These are phyloP conservation scores for Morone chrysops DNA, from an alignment of 2,113 vertebrate species.

Conservation along the genomic window DNA sequence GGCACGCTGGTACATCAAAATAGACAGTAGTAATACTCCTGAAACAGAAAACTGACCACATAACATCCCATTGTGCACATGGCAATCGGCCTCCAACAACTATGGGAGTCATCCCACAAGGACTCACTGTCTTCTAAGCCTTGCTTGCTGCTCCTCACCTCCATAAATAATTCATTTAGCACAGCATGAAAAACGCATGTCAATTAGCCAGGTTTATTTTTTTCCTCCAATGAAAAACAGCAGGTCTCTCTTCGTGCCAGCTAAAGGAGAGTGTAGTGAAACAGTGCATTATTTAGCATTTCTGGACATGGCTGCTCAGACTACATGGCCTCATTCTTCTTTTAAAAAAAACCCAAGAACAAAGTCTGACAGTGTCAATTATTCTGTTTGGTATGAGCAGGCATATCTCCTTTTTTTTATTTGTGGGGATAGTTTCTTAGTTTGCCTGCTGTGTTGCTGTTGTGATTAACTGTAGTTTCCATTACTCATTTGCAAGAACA, in stretches of 20 bases:
- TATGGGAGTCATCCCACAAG: conserved; percentile 53
- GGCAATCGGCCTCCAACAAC: conserved; percentile 19
- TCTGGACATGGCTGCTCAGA: conserved; percentile 54
- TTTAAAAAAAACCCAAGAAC: conserved; percentile 23
- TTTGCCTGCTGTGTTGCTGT: conserved; percentile 21
- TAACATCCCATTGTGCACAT: conserved; percentile 21
- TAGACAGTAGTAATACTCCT: neutral
- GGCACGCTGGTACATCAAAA: neutral
- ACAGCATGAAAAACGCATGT: conserved; percentile 78
- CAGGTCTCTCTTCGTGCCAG: conserved; percentile 45
- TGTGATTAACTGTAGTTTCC: conserved; percentile 28
- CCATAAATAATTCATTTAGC: conserved; percentile 81
- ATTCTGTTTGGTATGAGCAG: conserved; percentile 68
- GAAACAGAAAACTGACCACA: conserved; percentile 2
- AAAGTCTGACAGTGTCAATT: conserved; percentile 52
- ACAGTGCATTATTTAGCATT: conserved; percentile 75
- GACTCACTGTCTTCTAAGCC: conserved; percentile 49
- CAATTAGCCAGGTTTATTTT: conserved; percentile 78
- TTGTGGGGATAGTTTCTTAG: neutral
- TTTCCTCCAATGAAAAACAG: conserved; percentile 66
- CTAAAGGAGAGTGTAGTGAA: conserved; percentile 49
- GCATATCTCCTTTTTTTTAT: conserved; percentile 2
- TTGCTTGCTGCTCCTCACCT: conserved; percentile 49
- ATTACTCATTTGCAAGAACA: neutral
- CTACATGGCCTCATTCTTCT: conserved; percentile 47